phyloP scores from a whole-genome alignment of 2,888 invertebrate genomes.

The Villa cingulata region DNA sequence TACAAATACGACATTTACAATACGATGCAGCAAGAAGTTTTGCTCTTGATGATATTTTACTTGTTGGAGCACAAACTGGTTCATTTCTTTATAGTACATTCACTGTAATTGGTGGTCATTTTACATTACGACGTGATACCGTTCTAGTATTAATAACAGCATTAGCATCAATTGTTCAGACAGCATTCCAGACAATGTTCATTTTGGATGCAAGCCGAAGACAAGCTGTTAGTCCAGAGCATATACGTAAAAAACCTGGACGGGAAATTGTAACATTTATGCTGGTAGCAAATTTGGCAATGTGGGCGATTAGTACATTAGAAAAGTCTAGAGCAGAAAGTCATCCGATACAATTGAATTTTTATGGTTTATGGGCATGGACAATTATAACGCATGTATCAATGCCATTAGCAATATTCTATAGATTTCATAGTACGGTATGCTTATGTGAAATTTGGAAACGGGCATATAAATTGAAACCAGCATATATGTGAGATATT shows the following conservation, averaged over 20 bases:
- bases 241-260: conserved; percentile 77
- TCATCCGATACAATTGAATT: conserved; percentile 80
- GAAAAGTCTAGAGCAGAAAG: conserved; percentile 85
- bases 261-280: conserved; percentile 88
- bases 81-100: conserved; percentile 89
- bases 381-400: conserved; percentile 90
- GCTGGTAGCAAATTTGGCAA: conserved; percentile 75
- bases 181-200: conserved; percentile 80
- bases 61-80: conserved; percentile 87
- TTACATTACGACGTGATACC: conserved; percentile 67
- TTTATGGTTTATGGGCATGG: conserved; percentile 91
- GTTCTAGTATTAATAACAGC: conserved; percentile 72
- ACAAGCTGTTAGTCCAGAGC: conserved; percentile 65
- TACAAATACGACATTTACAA: conserved; percentile 70
- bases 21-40: conserved; percentile 72
- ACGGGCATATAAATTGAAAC: conserved; percentile 83
- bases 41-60: conserved; percentile 76
- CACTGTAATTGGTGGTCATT: conserved; percentile 85
- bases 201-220: conserved; percentile 81
- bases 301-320: conserved; percentile 89
- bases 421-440: conserved; percentile 88
- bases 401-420: conserved; percentile 86
- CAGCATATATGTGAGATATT: conserved; percentile 60
- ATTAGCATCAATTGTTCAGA: conserved; percentile 72
- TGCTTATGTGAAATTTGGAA: conserved; percentile 96